These are phyloP conservation scores for Lasioglossum calceatum DNA, from an alignment of 2,888 invertebrate genomes.

Conservation along the genomic window DNA sequence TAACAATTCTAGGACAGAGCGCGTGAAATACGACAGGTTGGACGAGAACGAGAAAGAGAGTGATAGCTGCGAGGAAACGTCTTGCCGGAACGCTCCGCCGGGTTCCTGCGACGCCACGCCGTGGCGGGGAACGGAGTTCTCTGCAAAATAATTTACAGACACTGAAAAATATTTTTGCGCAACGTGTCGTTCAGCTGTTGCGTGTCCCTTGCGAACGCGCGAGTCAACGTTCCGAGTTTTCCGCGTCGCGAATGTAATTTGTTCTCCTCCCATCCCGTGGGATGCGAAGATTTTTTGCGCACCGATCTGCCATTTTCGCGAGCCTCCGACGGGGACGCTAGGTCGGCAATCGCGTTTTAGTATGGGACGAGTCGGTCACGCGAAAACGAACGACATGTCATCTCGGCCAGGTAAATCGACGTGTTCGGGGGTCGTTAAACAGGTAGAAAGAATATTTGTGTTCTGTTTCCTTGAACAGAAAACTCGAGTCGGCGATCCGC, in stretches of 20 bases:
- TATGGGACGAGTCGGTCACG: not conserved
- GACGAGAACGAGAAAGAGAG: slow-evolving; percentile 10
- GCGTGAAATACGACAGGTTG: slow-evolving; percentile 41
- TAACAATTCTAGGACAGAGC: slow-evolving; percentile 29
- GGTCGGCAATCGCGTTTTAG: not conserved
- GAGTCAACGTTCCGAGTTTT: not conserved
- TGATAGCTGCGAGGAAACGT: slow-evolving; percentile 6
- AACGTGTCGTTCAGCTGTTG: not conserved
- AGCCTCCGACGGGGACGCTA: not conserved
- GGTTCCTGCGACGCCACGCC: not conserved
- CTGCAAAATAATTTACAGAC: slow-evolving; percentile 31
- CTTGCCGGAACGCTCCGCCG: slow-evolving; percentile 14
- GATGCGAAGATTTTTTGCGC: not conserved
- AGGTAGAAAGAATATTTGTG: not conserved
- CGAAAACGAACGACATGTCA: not conserved
- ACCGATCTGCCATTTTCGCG: not conserved
- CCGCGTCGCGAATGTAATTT: not conserved
- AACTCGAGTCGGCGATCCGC: not conserved
- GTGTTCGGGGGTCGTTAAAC: not conserved
- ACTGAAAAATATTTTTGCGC: not conserved
- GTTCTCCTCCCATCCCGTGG: not conserved
- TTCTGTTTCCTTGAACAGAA: slow-evolving; percentile 2
- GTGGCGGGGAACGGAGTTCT: not conserved
- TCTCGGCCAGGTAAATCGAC: not conserved
- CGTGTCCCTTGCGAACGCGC: not conserved